Evolutionary conservation across 2,888 invertebrate genomes (phyloP), one percentile per base, ranked within the genome.

Genomic region (Apodemia zela): DNA sequence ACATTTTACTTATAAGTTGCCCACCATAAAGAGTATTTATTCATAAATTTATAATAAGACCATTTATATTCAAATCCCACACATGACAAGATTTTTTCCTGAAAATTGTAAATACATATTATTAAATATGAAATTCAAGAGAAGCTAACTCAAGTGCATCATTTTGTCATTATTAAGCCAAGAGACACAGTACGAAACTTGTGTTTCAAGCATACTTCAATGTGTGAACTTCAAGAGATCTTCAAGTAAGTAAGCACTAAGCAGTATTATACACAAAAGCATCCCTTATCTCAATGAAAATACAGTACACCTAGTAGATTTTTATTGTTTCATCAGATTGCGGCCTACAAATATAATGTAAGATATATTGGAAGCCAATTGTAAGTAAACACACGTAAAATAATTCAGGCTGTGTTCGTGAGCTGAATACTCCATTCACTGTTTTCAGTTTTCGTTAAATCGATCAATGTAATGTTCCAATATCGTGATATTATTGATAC

Each of bases 321-420:
- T 51, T 57, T 57, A 25, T 25, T 29, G 6, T 57, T 57, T 57
- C 13, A 25, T 25, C 57, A 29, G 57, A 57, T 57, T 57, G 57
- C 29, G 57, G n/a, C 42, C n/a, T 18, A 60, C 60, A 51, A 57
- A 63, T 51, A 67, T 66, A 60, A 65, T 61, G 60, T 62, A 60
- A 65, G 63, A 67, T 67, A 63, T 65, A 70, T 66, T 60, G 63
- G 65, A 65, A 65, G 62, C 63, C 71, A 67, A 71, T 71, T 71
- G 70, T 70, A 68, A 71, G 69, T 71, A 69, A 71, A 69, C 69
- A 72, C 72, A 72, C 71, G 71, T 71, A 72, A 71, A 70, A 68
- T 70, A 71, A 71, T 67, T 54, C 54, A 25, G 2, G 21, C 68
- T 65, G 51, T 67, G 68, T 69, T 64, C 71, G 69, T 71, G 68